These are phyloP conservation scores for Sminthurinus aureus DNA, from an alignment of 2,888 invertebrate genomes.

Conservation along the genomic window DNA sequence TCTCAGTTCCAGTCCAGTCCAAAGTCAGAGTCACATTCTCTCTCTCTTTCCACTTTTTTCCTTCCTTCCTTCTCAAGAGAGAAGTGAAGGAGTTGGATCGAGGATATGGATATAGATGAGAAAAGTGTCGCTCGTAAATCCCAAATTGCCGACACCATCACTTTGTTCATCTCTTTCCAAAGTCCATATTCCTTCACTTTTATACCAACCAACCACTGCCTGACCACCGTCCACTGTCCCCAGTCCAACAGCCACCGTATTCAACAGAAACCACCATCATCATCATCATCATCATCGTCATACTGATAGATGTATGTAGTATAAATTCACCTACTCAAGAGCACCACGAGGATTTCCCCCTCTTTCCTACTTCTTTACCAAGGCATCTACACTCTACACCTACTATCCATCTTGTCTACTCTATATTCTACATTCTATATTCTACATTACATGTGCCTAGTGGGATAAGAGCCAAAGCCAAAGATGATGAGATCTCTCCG, in stretches of 20 bases:
- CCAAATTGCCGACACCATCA: constrained; percentile 53
- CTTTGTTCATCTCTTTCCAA: constrained; percentile 39
- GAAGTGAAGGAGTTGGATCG: not conserved
- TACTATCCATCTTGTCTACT: not conserved
- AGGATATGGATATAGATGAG: constrained; percentile 36
- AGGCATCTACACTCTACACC: not conserved
- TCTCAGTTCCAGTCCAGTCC: not conserved
- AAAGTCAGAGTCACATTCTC: not conserved
- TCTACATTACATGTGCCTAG: not conserved
- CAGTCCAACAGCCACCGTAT: not conserved
- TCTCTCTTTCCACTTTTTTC: not conserved
- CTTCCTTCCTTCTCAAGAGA: too few species aligned
- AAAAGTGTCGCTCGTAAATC: constrained; percentile 53
- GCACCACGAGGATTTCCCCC: not conserved
- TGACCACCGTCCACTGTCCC: not conserved
- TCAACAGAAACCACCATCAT: not conserved
- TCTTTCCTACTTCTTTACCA: not conserved
- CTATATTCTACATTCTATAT: too few species aligned
- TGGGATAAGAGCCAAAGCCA: constrained; percentile 4
- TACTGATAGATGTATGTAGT: too few species aligned
- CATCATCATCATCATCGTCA: too few species aligned
- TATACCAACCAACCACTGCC: not conserved
- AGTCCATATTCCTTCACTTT: constrained; percentile 28
- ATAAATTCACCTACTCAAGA: constrained; percentile 6
- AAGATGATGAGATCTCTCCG: constrained; percentile 36